A percentile compares a stretch with the other conserved stretches of the same genome.
Conservation (phyloP, 1,140 invertebrate genomes). For the Cydia fagiglandana region DNA sequence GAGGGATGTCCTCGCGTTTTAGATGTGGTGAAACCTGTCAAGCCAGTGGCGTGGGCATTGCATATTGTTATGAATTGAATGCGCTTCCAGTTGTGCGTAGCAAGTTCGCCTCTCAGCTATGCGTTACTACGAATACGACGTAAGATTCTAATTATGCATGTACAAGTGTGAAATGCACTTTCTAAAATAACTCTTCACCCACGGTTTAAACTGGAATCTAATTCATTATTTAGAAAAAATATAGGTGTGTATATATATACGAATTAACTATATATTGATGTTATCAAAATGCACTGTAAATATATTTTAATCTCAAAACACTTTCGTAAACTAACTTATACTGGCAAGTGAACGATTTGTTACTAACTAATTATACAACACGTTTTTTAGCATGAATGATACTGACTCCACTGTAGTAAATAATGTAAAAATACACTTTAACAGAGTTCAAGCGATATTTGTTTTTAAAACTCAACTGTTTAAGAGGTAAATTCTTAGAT, state of each 20-base stretch:
- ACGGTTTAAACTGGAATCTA: neutral
- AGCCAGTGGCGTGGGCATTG: constrained; percentile 16
- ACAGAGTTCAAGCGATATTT: neutral
- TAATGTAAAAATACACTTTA: constrained; percentile 2
- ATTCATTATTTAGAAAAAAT: neutral
- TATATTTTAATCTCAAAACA: neutral
- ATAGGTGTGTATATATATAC: neutral
- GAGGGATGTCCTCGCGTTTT: constrained; percentile 15
- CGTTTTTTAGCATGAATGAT: neutral
- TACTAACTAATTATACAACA: neutral
- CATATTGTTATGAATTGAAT: constrained; percentile 11
- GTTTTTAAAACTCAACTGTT: neutral
- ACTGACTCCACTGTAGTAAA: constrained; percentile 9
- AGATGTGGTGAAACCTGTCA: constrained; percentile 10
- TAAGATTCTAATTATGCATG: constrained; percentile 10
- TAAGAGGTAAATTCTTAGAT: neutral
- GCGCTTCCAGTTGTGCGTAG: neutral
- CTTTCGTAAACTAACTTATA: constrained; percentile 2
- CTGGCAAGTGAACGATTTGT: neutral
- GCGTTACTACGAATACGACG: neutral
- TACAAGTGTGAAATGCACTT: constrained; percentile 2
- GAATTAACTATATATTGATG: neutral
- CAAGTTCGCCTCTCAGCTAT: neutral
- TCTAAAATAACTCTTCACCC: neutral
- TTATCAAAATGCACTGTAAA: constrained; percentile 1